Evolutionary conservation across 1,140 invertebrate genomes (phyloP), one percentile per base, ranked within the genome.

Genomic region (Zaprionus lachaisei): DNA sequence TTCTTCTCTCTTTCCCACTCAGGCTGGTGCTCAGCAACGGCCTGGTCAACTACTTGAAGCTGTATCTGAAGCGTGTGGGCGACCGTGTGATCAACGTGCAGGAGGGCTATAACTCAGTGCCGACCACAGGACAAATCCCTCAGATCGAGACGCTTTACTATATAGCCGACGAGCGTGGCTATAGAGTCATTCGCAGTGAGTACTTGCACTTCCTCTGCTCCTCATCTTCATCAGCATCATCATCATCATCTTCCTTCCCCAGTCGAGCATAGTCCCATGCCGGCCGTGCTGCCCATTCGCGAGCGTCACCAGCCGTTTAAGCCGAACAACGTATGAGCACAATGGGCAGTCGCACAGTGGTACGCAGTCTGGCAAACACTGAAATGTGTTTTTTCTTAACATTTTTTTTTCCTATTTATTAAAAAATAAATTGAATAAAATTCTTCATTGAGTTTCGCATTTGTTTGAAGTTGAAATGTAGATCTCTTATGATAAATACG

Each of bases 1-100:
- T 12, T 1, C 37, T 24, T n/a, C 34, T 15, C 5, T 2, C 0
- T n/a, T 2, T 12, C 12, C 20, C 41, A 14, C 26, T 26, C 66
- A 92, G 90, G 58, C 67, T 92, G n/a, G 80, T 82, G 12, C 58
- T 92, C 31, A 92, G 85, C 76, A 92, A 92, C 14, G 90, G 90
- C 1, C 26, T 87, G 58, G 83, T 80, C 4, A 90, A 90, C 74
- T 92, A 82, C 58, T 83, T 92, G 37, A 91, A 73, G 17, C 64
- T 90, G 4, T 86, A 90, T 37, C 20, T 22, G 17, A 92, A 92
- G 55, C 54, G 37, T 4, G 72, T 71, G 15, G 60, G 44, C n/a
- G 78, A 78, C 47, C 66, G 65, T 28, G 12, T 60, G 62, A 66
- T 87, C 44, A 83, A 81, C 63, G 85, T 92, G 15, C 85, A 92